Base-by-base conservation (phyloP, 1,140 invertebrate species). In the Macrobrachium nipponense region DNA sequence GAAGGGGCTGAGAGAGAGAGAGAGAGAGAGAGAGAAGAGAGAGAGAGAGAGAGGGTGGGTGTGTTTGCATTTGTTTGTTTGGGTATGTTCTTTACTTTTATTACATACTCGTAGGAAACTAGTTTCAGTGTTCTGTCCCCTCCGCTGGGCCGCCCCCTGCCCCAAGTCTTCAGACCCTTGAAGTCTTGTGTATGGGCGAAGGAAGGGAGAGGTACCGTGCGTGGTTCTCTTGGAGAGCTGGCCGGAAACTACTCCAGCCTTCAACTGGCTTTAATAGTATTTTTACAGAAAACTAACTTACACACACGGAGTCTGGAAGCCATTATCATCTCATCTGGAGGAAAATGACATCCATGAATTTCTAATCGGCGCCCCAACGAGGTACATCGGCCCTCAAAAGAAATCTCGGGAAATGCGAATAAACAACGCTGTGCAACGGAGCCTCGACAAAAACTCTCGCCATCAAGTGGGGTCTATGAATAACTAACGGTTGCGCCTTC, bases 291-390 rank as follows among this genome's bases (percentile, higher is more conserved):
- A 51, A 51, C 51, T 51, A 51, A 51, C 51, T 51, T 51, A 51
- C 51, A 51, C 7, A 51, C 66, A 17, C 43, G 27, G 51, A 81
- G 60, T 72, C 51, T 23, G 15, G 61, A 23, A 59, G 64, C 51
- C 66, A 60, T 85, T 68, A 85, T 51, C 51, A 76, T 17, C 62
- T 68, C 75, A 79, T 78, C 83, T 85, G 78, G 75, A 85, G 78
- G 83, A 68, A 85, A 78, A 85, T 85, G 83, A 85, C 76, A 70
- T 82, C 76, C 76, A 85, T 85, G 83, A 85, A 85, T 85, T 68
- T 44, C 61, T 85, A 78, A 85, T 85, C 76, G 43, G 60, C n/a
- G 14, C 11, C 11, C 75, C 64, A 27, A 27, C 23, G 43, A 70
- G 44, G 20, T 51, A 59, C 51, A 27, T 58, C 62, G n/a, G 36